Conservation (phyloP, 2,113 vertebrate species). For the Equus przewalskii region DNA sequence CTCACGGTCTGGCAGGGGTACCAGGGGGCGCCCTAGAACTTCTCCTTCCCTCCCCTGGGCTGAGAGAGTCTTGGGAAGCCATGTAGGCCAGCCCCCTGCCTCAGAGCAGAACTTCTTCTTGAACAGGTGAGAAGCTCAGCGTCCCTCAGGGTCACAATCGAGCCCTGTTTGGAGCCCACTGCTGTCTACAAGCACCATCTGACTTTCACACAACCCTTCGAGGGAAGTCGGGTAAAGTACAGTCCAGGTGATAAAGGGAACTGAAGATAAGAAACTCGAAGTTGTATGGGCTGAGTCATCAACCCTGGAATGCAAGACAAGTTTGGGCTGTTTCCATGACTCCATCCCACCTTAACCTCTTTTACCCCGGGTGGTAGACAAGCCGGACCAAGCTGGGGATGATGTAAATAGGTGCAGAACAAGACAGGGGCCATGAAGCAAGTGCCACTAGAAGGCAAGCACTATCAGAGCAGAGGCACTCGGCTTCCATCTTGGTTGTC, state of each 20-base stretch:
- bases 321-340: background rate
- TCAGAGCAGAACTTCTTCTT: background rate
- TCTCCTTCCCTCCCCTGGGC: background rate
- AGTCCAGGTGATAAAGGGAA: background rate
- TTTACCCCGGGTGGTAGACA: rapidly evolving
- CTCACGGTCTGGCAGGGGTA: background rate
- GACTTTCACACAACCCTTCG: background rate
- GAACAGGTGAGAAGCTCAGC: background rate
- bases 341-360: background rate
- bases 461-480: background rate
- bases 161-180: background rate
- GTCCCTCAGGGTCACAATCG: background rate
- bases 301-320: background rate
- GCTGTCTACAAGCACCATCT: background rate
- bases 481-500: background rate
- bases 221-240: background rate
- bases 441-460: background rate
- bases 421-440: background rate
- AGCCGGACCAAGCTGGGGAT: background rate
- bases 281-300: background rate
- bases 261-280: background rate
- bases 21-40: background rate
- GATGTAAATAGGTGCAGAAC: background rate
- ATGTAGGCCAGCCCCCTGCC: background rate
- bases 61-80: background rate